Conservation (phyloP, 2,113 vertebrate species). For the Lycaon pictus region DNA sequence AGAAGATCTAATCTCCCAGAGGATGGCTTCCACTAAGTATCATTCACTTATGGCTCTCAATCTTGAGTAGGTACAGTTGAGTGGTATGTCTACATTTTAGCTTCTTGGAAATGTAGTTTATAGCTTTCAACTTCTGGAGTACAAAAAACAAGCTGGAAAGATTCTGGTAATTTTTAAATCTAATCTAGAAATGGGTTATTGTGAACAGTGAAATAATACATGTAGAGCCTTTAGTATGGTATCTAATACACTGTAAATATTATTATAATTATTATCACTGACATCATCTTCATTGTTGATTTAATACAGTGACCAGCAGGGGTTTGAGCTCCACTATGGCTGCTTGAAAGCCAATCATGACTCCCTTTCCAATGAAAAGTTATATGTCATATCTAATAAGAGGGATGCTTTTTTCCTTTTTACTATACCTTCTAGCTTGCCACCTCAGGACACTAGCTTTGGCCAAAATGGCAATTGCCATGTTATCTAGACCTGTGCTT, state of each 20-base stretch:
- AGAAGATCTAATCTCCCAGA: not conserved
- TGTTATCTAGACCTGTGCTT: not conserved
- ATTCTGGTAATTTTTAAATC: not conserved
- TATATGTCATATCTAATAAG: not conserved
- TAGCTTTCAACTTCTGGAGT: not conserved
- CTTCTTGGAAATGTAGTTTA: constrained; percentile 32
- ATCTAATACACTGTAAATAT: constrained; percentile 41
- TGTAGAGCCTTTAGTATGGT: constrained; percentile 11
- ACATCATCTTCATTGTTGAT: constrained; percentile 3
- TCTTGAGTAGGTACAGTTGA: not conserved
- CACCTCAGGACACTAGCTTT: constrained; percentile 9
- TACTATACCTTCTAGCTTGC: not conserved
- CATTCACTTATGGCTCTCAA: not conserved
- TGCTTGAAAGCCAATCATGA: not conserved
- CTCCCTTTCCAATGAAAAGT: constrained; percentile 21
- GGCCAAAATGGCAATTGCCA: not conserved
- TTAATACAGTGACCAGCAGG: not conserved
- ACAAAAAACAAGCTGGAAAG: not conserved
- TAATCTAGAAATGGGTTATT: constrained; percentile 3
- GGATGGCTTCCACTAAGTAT: not conserved
- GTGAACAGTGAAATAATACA: constrained; percentile 32
- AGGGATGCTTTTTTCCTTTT: not conserved
- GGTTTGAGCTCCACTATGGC: not conserved
- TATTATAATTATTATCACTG: constrained; percentile 23
- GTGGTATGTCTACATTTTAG: not conserved